These are phyloP conservation scores for Uria aalge DNA, from an alignment of 2,113 vertebrate genomes.

Conservation along the genomic window DNA sequence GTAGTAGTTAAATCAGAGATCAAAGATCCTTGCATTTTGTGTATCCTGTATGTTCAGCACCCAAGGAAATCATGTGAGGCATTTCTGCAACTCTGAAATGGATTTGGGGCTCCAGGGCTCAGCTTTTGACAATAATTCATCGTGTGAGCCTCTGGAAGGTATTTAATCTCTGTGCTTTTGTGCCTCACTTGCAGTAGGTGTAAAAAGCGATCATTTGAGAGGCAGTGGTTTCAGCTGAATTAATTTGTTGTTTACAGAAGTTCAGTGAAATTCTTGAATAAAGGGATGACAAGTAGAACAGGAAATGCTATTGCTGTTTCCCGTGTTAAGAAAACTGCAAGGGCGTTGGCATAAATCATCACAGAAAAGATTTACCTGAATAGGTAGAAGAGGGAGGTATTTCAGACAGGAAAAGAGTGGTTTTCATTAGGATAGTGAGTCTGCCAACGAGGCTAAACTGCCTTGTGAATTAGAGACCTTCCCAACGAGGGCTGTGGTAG, in stretches of 20 bases:
- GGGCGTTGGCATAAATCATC: not conserved
- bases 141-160: not conserved
- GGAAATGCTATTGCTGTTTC: not conserved
- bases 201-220: not conserved
- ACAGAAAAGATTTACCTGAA: not conserved
- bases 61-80: not conserved
- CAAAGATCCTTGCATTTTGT: not conserved
- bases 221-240: not conserved
- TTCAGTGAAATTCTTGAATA: not conserved
- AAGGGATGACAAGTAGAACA: not conserved
- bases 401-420: not conserved
- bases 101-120: not conserved
- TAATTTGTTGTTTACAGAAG: not conserved
- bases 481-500: fast-evolving
- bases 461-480: not conserved
- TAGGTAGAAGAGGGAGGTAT: not conserved
- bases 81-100: not conserved
- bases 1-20: not conserved
- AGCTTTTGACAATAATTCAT: not conserved
- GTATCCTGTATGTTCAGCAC: not conserved
- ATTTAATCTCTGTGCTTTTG: not conserved
- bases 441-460: not conserved
- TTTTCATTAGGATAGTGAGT: not conserved
- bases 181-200: not conserved
- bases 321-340: not conserved